phyloP scores from a whole-genome alignment of 2,888 invertebrate species.

The Muschampia plurimacula region DNA sequence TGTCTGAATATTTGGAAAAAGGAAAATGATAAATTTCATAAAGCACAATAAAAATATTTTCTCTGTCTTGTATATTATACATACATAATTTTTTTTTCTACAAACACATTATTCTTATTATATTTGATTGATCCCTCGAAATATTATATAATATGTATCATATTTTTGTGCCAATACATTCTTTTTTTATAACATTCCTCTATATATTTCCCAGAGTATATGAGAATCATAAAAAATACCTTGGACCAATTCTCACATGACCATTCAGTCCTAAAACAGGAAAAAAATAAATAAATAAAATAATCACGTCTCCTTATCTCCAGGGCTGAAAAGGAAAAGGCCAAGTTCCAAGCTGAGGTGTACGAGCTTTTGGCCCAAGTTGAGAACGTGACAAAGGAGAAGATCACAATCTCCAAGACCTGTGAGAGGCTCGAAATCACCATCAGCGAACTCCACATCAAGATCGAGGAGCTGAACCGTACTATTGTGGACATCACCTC shows the following conservation, averaged over 20 bases:
- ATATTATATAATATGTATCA: too few species aligned
- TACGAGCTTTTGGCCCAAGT: conserved; percentile 98
- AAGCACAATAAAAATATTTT: too few species aligned
- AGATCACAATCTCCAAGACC: conserved; percentile 91
- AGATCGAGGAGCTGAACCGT: conserved; percentile 98
- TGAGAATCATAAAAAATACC: not conserved
- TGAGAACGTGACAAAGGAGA: conserved; percentile 97
- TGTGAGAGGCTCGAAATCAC: conserved; percentile 96
- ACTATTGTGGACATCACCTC: conserved; percentile 99
- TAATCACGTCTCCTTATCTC: conserved; percentile 65
- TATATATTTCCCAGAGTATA: not conserved
- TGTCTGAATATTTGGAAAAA: too few species aligned
- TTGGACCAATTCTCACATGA: too few species aligned
- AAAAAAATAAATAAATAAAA: not conserved
- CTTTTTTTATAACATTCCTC: not conserved
- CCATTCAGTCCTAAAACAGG: too few species aligned
- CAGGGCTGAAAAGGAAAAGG: conserved; percentile 99
- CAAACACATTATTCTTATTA: too few species aligned
- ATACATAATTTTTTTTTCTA: too few species aligned
- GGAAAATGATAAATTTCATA: too few species aligned
- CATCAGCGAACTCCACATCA: conserved; percentile 97
- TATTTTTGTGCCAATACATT: too few species aligned
- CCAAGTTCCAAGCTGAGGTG: conserved; percentile 99
- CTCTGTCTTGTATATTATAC: too few species aligned
- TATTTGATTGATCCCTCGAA: too few species aligned